Evolutionary conservation across 2,888 invertebrate genomes (phyloP).

Genomic region (Conops quadrifasciatus): DNA sequence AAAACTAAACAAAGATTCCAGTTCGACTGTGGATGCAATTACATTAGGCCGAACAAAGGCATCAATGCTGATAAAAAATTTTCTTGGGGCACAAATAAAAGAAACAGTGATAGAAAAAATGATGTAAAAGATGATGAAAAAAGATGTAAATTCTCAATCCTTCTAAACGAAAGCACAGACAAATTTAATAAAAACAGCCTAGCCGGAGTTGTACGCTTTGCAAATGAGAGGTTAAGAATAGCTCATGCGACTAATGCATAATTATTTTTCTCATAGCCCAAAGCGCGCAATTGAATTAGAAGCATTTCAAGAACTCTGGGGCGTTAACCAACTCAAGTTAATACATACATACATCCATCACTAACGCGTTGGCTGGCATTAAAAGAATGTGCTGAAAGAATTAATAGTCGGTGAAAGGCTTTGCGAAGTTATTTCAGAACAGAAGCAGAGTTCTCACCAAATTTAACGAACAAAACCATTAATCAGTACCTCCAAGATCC

Average conservation of each 20-base stretch:
- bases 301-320: constrained; percentile 9
- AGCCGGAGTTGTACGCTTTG: constrained; percentile 6
- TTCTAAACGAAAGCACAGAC: background rate
- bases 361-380: constrained; percentile 7
- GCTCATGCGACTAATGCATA: background rate
- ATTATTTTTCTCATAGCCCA: constrained; percentile 6
- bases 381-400: background rate
- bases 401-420: constrained; percentile 6
- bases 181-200: background rate
- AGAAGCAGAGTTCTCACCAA: constrained; percentile 4
- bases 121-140: too few relatives aligned
- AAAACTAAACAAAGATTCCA: too few relatives aligned
- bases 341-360: constrained; percentile 13
- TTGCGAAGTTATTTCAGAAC: background rate
- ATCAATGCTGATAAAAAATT: too few relatives aligned
- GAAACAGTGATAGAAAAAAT: background rate
- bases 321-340: background rate
- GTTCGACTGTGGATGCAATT: too few relatives aligned
- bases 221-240: background rate
- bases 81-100: background rate
- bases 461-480: constrained; percentile 3
- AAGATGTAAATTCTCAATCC: background rate
- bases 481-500: background rate
- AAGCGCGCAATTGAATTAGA: background rate
- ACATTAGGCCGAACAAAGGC: too few relatives aligned